Percentiles rank a stretch among this genome's conserved stretches.
Evolutionary conservation across 2,888 invertebrate species (phyloP).

Genomic region (Apantesis nais): DNA sequence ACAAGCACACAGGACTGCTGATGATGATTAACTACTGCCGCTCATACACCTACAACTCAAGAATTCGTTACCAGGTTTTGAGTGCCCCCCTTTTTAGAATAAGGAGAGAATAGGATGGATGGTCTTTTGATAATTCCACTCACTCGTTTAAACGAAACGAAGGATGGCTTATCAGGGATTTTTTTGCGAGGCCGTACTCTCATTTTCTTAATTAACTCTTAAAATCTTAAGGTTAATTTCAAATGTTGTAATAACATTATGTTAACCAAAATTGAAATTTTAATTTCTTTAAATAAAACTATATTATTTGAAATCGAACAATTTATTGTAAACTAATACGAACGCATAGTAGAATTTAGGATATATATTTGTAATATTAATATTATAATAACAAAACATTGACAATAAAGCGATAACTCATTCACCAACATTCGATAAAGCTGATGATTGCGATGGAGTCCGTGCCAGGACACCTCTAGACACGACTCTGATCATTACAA

Average conservation of each 20-base stretch:
- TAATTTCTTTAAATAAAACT: conserved; percentile 29
- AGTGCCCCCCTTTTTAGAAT: neutral
- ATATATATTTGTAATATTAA: conserved; percentile 83
- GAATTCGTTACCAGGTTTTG: neutral
- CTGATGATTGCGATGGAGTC: conserved; percentile 69
- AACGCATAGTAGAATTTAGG: conserved; percentile 84
- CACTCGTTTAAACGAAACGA: neutral
- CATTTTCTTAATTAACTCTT: too few species aligned
- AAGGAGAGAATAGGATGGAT: neutral
- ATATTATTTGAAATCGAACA: conserved; percentile 72
- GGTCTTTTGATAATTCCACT: neutral
- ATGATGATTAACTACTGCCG: too few species aligned
- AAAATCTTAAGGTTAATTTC: too few species aligned
- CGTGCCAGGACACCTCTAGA: conserved; percentile 19
- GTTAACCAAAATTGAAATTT: neutral
- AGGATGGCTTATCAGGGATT: neutral
- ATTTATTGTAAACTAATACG: conserved; percentile 84
- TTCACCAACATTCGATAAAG: conserved; percentile 80
- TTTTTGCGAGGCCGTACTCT: neutral
- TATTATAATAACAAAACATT: conserved; percentile 82
- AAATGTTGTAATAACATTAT: neutral
- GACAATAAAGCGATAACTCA: conserved; percentile 80
- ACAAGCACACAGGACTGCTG: too few species aligned
- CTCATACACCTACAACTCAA: neutral
- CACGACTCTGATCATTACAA: conserved; percentile 54